Evolutionary conservation across 2,888 invertebrate species (phyloP).

Genomic region (Cerceris rybyensis): DNA sequence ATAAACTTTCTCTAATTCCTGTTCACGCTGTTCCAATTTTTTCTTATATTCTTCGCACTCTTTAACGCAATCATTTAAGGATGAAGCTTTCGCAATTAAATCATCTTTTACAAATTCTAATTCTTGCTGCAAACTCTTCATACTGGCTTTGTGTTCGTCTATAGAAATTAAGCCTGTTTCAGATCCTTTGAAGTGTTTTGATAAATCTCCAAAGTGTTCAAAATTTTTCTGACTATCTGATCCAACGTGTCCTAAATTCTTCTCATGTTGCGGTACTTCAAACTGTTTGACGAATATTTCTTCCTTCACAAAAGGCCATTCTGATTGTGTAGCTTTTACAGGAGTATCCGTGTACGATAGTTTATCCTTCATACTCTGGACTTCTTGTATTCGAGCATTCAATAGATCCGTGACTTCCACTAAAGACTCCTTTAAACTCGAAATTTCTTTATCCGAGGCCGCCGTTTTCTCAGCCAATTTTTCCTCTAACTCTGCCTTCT

Average conservation of each 20-base stretch:
- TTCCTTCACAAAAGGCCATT: conserved; percentile 17
- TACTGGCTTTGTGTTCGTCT: conserved; percentile 15
- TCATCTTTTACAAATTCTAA: conserved; percentile 78
- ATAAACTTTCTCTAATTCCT: conserved; percentile 40
- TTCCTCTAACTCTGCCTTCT: conserved; percentile 74
- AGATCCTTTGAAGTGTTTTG: conserved; percentile 20
- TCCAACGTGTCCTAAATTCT: conserved; percentile 2
- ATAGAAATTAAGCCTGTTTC: neutral
- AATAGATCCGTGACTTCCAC: conserved; percentile 73
- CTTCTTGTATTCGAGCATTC: conserved; percentile 75
- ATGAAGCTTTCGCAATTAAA: conserved; percentile 37
- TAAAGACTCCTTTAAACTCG: conserved; percentile 58
- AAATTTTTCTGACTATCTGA: conserved; percentile 2
- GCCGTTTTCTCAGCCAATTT: conserved; percentile 80
- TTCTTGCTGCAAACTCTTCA: conserved; percentile 72
- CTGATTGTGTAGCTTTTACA: conserved; percentile 22
- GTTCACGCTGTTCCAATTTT: conserved; percentile 55
- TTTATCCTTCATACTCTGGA: conserved; percentile 74
- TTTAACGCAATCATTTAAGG: conserved; percentile 30
- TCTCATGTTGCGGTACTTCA: conserved; percentile 21
- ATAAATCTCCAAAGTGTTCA: conserved; percentile 27
- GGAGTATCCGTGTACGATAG: conserved; percentile 52
- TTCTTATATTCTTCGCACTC: conserved; percentile 48
- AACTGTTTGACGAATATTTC: conserved; percentile 25
- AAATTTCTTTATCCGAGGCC: conserved; percentile 77